These are phyloP conservation scores for Geococcyx californianus DNA, from an alignment of 2,113 vertebrate species.

Conservation along the genomic window DNA sequence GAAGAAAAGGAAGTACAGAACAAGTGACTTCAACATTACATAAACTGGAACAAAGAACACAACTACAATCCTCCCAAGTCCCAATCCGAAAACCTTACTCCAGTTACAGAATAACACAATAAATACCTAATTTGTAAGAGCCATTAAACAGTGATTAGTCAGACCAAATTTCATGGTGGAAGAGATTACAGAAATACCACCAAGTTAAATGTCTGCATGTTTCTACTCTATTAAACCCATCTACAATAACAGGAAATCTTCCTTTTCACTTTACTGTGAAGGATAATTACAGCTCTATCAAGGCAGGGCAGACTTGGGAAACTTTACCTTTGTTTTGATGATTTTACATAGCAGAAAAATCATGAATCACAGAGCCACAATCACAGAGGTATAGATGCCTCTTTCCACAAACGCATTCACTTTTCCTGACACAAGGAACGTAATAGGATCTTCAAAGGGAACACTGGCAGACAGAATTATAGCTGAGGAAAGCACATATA, in stretches of 20 bases:
- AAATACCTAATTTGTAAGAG: background rate
- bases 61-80: background rate
- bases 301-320: background rate
- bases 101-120: background rate
- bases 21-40: background rate
- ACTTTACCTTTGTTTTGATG: background rate
- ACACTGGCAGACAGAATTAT: background rate
- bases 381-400: fast-evolving
- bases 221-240: background rate
- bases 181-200: background rate
- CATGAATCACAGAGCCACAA: background rate
- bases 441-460: background rate
- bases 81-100: background rate
- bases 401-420: background rate
- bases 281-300: background rate
- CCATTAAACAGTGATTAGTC: background rate
- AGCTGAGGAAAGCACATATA: background rate
- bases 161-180: background rate
- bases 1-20: background rate
- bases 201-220: background rate
- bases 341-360: background rate
- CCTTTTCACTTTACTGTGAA: background rate
- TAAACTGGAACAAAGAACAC: background rate
- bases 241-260: background rate
- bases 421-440: background rate